phyloP scores from a whole-genome alignment of 2,113 vertebrate genomes.

The Mola mola region DNA sequence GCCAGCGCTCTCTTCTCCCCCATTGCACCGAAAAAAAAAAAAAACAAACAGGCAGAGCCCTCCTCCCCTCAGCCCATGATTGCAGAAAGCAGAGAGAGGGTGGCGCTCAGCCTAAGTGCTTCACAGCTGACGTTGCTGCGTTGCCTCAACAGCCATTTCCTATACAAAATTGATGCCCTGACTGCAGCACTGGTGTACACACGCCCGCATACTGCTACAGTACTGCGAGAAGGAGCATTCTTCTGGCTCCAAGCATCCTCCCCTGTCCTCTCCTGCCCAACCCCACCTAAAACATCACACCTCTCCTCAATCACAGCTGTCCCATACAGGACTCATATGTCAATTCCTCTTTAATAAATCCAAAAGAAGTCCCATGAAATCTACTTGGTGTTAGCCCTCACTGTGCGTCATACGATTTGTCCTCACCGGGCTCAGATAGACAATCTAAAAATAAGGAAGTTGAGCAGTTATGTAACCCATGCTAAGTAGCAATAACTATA shows the following conservation, averaged over 20 bases:
- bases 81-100: slow-evolving; percentile 51
- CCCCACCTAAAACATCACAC: no score
- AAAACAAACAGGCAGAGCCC: slow-evolving; percentile 48
- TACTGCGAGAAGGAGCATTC: slow-evolving; percentile 17
- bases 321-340: no score
- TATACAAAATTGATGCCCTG: slow-evolving; percentile 80
- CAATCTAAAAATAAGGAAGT: slow-evolving; percentile 52
- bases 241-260: slow-evolving; percentile 18
- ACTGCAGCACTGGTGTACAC: slow-evolving; percentile 74
- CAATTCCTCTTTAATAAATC: no score
- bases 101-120: slow-evolving; percentile 71
- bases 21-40: slow-evolving; percentile 61
- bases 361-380: no score
- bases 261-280: slow-evolving; percentile 5
- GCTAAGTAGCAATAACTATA: slow-evolving; percentile 27
- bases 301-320: no score
- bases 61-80: slow-evolving; percentile 69
- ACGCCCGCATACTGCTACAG: slow-evolving; percentile 50
- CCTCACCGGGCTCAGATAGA: slow-evolving; percentile 22
- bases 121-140: slow-evolving; percentile 71
- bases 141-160: slow-evolving; percentile 73
- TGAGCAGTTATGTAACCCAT: slow-evolving; percentile 41
- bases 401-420: no score
- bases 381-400: no score
- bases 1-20: slow-evolving; percentile 67